phyloP scores from a whole-genome alignment of 1,140 invertebrate species.

The Penaeus vannamei region DNA sequence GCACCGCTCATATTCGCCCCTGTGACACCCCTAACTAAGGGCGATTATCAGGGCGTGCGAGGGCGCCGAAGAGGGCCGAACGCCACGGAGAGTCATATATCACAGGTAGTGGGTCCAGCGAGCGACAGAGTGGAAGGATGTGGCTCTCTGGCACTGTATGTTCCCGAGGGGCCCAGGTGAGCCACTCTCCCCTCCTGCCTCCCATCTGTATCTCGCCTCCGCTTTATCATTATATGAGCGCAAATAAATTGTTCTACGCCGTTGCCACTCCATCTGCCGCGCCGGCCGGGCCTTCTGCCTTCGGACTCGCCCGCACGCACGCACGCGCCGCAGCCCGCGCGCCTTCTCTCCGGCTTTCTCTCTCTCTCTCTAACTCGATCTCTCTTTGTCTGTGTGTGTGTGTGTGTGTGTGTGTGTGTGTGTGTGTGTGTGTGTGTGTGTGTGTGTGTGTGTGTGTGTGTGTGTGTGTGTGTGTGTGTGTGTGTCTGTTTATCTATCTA shows the following conservation, averaged over 20 bases:
- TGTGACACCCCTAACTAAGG: constrained; percentile 23
- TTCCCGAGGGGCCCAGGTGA: constrained; percentile 55
- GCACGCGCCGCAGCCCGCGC: no score
- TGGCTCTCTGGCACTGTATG: constrained; percentile 54
- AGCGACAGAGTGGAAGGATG: constrained; percentile 63
- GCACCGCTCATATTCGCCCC: neutral
- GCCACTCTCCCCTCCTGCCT: constrained; percentile 16
- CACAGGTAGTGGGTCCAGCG: constrained; percentile 61
- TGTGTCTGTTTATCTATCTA: no score
- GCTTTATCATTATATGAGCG: neutral
- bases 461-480: no score
- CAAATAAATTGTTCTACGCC: neutral
- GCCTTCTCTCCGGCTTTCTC: no score
- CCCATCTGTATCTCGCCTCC: neutral
- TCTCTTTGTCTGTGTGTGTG: no score
- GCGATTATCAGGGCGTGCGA: neutral
- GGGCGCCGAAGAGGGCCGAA: neutral
- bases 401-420: no score
- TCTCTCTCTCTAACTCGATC: no score
- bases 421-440: no score
- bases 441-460: no score
- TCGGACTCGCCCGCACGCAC: neutral
- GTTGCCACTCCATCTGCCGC: neutral
- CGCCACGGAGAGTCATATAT: constrained; percentile 52
- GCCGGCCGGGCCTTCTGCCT: neutral